These are phyloP conservation scores for Drosophila falleni DNA, from an alignment of 2,888 invertebrate genomes.

Conservation along the genomic window DNA sequence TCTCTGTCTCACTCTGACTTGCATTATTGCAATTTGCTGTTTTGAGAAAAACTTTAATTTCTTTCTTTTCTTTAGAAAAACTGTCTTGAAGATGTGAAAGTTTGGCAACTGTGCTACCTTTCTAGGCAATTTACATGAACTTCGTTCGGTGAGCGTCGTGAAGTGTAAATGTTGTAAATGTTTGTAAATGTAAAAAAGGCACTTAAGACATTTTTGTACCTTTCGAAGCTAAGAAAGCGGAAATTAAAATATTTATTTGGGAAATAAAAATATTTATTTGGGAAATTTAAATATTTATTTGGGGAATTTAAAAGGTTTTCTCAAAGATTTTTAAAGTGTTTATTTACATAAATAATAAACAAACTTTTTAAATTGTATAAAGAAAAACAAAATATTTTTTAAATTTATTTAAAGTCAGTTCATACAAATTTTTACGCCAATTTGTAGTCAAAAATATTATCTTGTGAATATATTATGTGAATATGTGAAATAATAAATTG, in stretches of 20 bases:
- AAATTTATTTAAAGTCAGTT: too few relatives aligned
- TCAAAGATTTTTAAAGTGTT: neutral
- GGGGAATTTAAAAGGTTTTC: neutral
- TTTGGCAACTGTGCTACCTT: constrained; percentile 37
- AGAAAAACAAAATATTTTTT: too few relatives aligned
- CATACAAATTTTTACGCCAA: too few relatives aligned
- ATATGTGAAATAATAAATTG: too few relatives aligned
- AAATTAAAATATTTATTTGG: constrained; percentile 1
- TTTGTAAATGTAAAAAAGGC: constrained; percentile 21
- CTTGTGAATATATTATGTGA: too few relatives aligned
- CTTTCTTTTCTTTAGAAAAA: constrained; percentile 3
- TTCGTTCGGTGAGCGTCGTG: constrained; percentile 18
- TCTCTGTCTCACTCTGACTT: constrained; percentile 32
- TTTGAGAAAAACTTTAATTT: constrained; percentile 6
- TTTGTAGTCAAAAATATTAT: too few relatives aligned
- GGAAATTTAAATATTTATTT: too few relatives aligned
- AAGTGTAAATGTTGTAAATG: constrained; percentile 21
- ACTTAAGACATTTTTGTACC: constrained; percentile 13
- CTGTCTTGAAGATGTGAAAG: constrained; percentile 31
- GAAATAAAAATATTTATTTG: too few relatives aligned
- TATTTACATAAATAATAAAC: neutral
- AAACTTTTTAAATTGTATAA: neutral
- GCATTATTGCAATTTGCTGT: constrained; percentile 40
- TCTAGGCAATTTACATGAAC: constrained; percentile 41
- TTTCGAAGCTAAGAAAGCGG: constrained; percentile 5